These are phyloP conservation scores for Mizuhopecten yessoensis DNA, from an alignment of 1,140 invertebrate genomes.

Conservation along the genomic window DNA sequence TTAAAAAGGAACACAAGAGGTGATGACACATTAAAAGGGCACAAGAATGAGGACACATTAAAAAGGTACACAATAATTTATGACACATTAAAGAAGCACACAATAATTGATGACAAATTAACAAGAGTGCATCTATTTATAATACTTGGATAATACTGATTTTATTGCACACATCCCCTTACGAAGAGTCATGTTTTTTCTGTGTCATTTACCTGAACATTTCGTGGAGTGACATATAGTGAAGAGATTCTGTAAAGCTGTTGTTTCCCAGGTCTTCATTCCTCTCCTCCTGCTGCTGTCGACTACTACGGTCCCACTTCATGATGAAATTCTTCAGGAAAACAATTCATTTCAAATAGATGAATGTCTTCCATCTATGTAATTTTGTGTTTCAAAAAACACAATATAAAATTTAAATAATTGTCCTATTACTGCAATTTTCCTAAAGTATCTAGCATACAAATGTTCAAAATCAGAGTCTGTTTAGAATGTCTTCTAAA, in stretches of 20 bases:
- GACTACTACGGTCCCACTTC: conserved; percentile 74
- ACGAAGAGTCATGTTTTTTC: too few relatives aligned
- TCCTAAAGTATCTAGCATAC: too few relatives aligned
- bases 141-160: too few relatives aligned
- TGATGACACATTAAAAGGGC: too few relatives aligned
- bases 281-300: conserved; percentile 23
- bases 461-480: too few relatives aligned
- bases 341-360: conserved; percentile 45
- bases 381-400: not conserved
- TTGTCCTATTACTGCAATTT: not conserved
- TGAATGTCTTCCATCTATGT: not conserved
- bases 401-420: not conserved
- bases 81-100: too few relatives aligned
- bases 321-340: conserved; percentile 78
- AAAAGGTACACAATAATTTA: too few relatives aligned
- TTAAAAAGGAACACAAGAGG: too few relatives aligned
- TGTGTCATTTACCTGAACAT: conserved; percentile 79
- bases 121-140: too few relatives aligned
- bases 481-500: not conserved
- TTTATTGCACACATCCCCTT: too few relatives aligned
- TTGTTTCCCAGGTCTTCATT: conserved; percentile 46
- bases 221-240: conserved; percentile 73
- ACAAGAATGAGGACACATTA: too few relatives aligned
- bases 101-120: too few relatives aligned
- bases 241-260: conserved; percentile 65